Base-by-base conservation (phyloP, 2,113 vertebrate species). In the Nibea coibor region DNA sequence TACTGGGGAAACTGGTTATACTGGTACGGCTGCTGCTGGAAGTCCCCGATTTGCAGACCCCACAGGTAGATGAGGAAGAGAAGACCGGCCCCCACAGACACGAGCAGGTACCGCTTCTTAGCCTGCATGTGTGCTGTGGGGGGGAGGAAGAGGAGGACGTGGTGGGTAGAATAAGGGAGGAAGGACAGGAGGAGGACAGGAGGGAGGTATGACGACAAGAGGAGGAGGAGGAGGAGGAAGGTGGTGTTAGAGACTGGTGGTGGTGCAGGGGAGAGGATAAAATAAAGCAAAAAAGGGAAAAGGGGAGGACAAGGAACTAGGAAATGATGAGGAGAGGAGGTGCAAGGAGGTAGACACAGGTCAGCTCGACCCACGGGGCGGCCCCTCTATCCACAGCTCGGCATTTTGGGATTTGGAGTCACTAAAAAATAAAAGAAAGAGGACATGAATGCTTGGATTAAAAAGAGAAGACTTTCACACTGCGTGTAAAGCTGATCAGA, bases 21-120 rank as follows among this genome's bases (percentile, higher is more conserved):
- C 10, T 87, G 92, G 82, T 87, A 87, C 42, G 80, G 71, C 81
- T 89, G 91, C 77, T 92, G 91, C 78, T 93, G 93, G 81, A 94
- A 93, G 51, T 95, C 94, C 58, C 91, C 92, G 8, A 95, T 92
- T 83, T 95, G 95, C 87, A 95, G 91, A 89, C 88, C 94, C 94
- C 95, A 95, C 88, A 95, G 88, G 88, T 96, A 96, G 86, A 94
- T 77, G 83, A 96, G 94, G 89, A 95, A 95, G 83, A 95, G 91
- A 91, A 95, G 93, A 93, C 94, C 95, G 88, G 91, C 95, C 91
- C 94, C 95, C 87, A 95, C 92, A 93, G 95, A 96, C 92, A 95
- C 94, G 15, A 96, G 95, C 93, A 96, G 94, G 94, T 96, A 96
- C 91, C 95, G 93, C 95, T 96, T 96, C 94, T 94, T 96, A 92